A percentile compares a stretch with the other conserved stretches of the same genome.
These are phyloP conservation scores for Bombus cullumanus DNA, from an alignment of 1,140 invertebrate genomes.

Conservation along the genomic window DNA sequence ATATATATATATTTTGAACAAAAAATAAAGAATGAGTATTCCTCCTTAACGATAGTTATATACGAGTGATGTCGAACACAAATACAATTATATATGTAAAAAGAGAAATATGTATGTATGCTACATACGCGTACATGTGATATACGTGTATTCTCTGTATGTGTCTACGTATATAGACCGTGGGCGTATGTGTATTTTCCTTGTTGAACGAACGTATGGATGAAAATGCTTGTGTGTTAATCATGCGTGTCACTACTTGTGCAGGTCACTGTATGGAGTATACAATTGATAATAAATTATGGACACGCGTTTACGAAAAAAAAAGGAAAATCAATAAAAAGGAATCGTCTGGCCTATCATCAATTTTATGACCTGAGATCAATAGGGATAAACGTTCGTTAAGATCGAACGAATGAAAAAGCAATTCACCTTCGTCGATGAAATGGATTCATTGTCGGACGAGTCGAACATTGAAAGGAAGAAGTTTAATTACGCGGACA, in stretches of 20 bases:
- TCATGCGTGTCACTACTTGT: slow-evolving; percentile 65
- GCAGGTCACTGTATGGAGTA: slow-evolving; percentile 71
- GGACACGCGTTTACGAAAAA: slow-evolving; percentile 70
- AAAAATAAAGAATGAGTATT: slow-evolving; percentile 27
- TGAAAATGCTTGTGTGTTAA: slow-evolving; percentile 16
- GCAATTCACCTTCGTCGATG: background rate
- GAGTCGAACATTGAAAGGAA: background rate
- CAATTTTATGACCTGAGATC: background rate
- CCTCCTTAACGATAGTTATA: slow-evolving; percentile 43
- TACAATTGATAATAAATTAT: slow-evolving; percentile 74
- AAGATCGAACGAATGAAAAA: background rate
- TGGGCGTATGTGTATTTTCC: slow-evolving; percentile 65
- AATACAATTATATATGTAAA: slow-evolving; percentile 36
- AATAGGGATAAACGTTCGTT: background rate
- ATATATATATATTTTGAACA: slow-evolving; percentile 55
- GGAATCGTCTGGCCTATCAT: background rate
- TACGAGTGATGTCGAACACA: slow-evolving; percentile 36
- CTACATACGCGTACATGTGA: slow-evolving; percentile 21
- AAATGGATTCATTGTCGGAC: background rate
- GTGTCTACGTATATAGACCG: slow-evolving; percentile 11
- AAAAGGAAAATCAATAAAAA: background rate
- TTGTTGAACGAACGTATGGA: slow-evolving; percentile 56
- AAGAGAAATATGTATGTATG: slow-evolving; percentile 25
- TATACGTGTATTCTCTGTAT: slow-evolving; percentile 17
- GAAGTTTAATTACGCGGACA: slow-evolving; percentile 24